Base-by-base conservation (phyloP, 2,797 vertebrate species). In the Tapera naevia region DNA sequence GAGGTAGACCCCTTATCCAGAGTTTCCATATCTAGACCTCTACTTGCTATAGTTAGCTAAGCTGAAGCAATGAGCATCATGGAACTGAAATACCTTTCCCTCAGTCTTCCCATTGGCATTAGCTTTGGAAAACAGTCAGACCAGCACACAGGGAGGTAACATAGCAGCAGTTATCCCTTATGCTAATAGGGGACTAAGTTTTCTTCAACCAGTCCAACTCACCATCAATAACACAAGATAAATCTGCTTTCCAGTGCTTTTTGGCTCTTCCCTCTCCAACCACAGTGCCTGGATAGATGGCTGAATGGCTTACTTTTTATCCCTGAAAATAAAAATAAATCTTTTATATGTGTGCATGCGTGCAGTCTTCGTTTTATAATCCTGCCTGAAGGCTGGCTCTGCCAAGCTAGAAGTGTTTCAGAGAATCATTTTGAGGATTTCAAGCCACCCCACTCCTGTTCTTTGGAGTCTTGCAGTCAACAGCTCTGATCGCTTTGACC, bases 221-320 rank as follows among this genome's bases (percentile, higher is more conserved):
- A 22, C 62, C 46, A 2, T 27, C 67, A 64, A 41, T 33, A 93
- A 64, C 71, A 80, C 17, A 23, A 89, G 91, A 92, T 89, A 87
- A 93, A 91, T 95, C 71, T 57, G 7, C 67, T 89, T 67, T 89
- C 64, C 71, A 73, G 33, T 37, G 39, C 60, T 73, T 71, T 60
- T 82, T 93, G 87, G 79, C 91, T 92, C 61, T 89, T 91, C 48
- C 33, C 8, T 73, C 81, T 57, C 6, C 56, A 93, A 57, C 78
- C 86, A 58, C 33, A 37, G 61, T 32, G 17, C 28, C 53, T 80
- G 88, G 27, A 87, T 16, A 48, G 21, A 65, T 54, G 45, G 62
- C 14, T 95, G 74, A 62, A 51, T 12, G 46, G 28, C 54, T 75
- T 82, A 11, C 21, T 65, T 32, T 70, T 91, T 64, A 91, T 37